Base-by-base conservation (phyloP, 2,888 invertebrate species). In the Rapana venosa region DNA sequence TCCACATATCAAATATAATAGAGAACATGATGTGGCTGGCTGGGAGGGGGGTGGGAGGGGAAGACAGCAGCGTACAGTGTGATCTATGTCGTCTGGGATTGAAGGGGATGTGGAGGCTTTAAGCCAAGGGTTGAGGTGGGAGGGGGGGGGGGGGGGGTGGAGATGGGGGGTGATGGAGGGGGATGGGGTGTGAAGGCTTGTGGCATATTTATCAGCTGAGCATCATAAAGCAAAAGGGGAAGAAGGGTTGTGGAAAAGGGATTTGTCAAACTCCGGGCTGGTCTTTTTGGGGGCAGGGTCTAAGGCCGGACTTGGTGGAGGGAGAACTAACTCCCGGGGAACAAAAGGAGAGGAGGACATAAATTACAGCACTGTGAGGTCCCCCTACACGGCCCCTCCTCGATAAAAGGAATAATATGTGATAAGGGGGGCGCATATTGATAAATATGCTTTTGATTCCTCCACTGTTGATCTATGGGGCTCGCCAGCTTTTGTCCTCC, bases 321-420 rank as follows among this genome's bases (percentile, higher is more conserved):
- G 77, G n/a, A 11, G 30, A 26, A n/a, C 74, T 15, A 6, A 47
- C 4, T 47, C 47, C 47, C 8, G 5, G 58, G 58, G 84, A 84
- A 84, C 56, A 58, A 84, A 84, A 84, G 74, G 13, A 17, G 35
- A 56, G 74, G 22, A 35, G 20, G 20, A 83, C 88, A 88, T 88
- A 88, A 88, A 88, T 84, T 66, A 88, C 32, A 70, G 13, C 83
- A 83, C 26, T 70, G 56, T 79, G 81, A 79, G 81, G 47, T 15
- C 58, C 61, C 32, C 35, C 58, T 74, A 58, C 74, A 47, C 70
- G 32, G 26, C 32, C 74, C n/a, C n/a, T 17, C 47, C 58, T n/a
- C 58, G 88, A 88, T 88, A 88, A 83, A 83, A 88, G 83, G 88
- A 66, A 88, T 88, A 88, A 88, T 88, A 88, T 88, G 66, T 36